Percentiles rank a stretch among this genome's conserved stretches.
Evolutionary conservation across 2,113 vertebrate species (phyloP).

Genomic region (Fulmarus glacialis): DNA sequence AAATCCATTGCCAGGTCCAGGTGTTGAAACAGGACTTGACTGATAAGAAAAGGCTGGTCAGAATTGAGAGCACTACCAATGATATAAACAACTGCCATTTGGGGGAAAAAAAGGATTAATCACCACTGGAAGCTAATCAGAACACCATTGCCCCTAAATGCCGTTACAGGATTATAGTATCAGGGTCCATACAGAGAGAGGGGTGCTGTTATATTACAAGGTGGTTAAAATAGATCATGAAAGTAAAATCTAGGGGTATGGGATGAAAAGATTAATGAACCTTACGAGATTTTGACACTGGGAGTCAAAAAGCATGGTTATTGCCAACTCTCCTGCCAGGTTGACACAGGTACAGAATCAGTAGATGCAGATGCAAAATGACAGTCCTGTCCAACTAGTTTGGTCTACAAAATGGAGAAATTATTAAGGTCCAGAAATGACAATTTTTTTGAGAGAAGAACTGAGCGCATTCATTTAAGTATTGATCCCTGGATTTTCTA

Average conservation of each 20-base stretch:
- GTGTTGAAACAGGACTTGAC: slow-evolving; percentile 48
- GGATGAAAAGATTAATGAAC: background rate
- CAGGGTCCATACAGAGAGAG: background rate
- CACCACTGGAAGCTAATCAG: slow-evolving; percentile 26
- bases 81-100: slow-evolving; percentile 54
- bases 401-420: background rate
- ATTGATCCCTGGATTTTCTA: background rate
- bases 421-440: background rate
- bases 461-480: background rate
- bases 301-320: background rate
- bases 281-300: background rate
- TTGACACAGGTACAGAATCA: background rate
- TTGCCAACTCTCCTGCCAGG: background rate
- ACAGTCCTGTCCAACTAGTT: background rate
- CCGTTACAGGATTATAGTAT: background rate
- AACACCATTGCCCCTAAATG: background rate
- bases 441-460: background rate
- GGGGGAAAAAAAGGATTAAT: background rate
- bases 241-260: background rate
- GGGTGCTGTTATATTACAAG: background rate
- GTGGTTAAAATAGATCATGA: background rate
- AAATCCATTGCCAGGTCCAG: slow-evolving; percentile 57
- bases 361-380: background rate
- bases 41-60: slow-evolving; percentile 50
- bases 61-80: background rate